Base-by-base conservation (phyloP, 1,140 invertebrate genomes). In the Hyles vespertilio region DNA sequence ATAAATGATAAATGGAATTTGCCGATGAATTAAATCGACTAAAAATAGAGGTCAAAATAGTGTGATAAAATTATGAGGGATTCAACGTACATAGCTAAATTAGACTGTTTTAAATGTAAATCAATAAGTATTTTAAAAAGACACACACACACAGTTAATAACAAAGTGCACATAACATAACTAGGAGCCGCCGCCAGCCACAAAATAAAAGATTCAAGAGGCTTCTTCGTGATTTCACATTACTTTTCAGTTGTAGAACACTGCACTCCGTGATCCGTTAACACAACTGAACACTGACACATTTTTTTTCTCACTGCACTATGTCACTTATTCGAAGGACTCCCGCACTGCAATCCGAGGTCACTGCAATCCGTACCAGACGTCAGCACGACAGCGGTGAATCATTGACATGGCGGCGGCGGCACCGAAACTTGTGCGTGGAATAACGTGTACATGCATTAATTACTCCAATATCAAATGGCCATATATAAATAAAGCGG, bases 341-440 rank as follows among this genome's bases (percentile, higher is more conserved):
- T 69, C 72, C 67, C 63, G 75, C 85, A 88, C 85, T 88, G 84
- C 84, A 88, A 88, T 88, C 84, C 84, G 79, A 82, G 56, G 70
- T 73, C 84, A 88, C 84, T 88, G 84, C 84, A 88, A 88, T 88
- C 84, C 84, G 70, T 84, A 63, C 67, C 63, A 59, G 65, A 60
- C 60, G 65, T 60, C 52, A 33, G 67, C 61, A 60, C 60, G 65
- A 58, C 52, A 33, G 67, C 61, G 70, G 55, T 59, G 58, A 59
- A 59, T 68, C 76, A 79, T 77, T 72, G 72, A 64, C 49, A 67
- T 68, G 83, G 83, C 81, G 81, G 81, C 71, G 69, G 71, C 71
- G 67, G 63, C 63, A 58, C 54, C 63, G 51, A 53, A 54, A 49
- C 50, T 51, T 34, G 50, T 51, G 50, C 50, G 50, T 51, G 32